Conservation (phyloP, 1,140 invertebrate genomes). For the Phortica variegata region DNA sequence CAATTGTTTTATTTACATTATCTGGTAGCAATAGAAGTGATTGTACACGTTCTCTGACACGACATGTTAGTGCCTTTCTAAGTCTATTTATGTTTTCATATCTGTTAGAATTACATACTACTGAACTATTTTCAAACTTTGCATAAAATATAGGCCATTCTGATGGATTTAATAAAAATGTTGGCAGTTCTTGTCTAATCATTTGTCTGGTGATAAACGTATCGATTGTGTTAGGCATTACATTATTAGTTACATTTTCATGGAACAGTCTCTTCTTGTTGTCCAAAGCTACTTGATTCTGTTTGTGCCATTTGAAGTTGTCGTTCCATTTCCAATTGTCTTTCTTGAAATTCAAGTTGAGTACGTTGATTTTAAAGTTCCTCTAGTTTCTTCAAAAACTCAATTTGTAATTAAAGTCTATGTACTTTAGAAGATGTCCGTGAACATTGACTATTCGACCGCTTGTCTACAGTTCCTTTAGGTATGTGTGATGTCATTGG, state of each 20-base stretch:
- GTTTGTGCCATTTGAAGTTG: not conserved
- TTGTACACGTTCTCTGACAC: not conserved
- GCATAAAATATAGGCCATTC: constrained; percentile 10
- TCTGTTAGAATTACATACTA: not conserved
- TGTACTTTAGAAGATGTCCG: too few species aligned
- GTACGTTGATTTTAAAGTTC: not conserved
- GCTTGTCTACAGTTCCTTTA: too few species aligned
- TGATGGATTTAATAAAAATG: constrained; percentile 5
- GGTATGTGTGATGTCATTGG: too few species aligned
- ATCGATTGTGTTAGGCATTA: not conserved
- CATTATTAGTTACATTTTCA: too few species aligned
- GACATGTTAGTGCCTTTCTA: constrained; percentile 1
- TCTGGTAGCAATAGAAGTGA: not conserved
- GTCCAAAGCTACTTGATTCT: not conserved
- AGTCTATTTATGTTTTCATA: constrained; percentile 11
- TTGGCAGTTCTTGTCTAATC: constrained; percentile 5
- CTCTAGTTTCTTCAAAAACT: constrained; percentile 2
- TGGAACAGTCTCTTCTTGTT: not conserved
- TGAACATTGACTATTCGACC: too few species aligned
- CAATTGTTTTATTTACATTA: not conserved
- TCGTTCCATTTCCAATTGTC: constrained; percentile 1
- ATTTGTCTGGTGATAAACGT: constrained; percentile 7
- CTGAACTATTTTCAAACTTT: not conserved
- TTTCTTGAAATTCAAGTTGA: constrained; percentile 3
- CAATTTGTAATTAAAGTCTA: too few species aligned